A percentile compares a stretch with the other conserved stretches of the same genome.
Conservation (phyloP, 2,797 vertebrate species). For the Melanotaenia nigrans region DNA sequence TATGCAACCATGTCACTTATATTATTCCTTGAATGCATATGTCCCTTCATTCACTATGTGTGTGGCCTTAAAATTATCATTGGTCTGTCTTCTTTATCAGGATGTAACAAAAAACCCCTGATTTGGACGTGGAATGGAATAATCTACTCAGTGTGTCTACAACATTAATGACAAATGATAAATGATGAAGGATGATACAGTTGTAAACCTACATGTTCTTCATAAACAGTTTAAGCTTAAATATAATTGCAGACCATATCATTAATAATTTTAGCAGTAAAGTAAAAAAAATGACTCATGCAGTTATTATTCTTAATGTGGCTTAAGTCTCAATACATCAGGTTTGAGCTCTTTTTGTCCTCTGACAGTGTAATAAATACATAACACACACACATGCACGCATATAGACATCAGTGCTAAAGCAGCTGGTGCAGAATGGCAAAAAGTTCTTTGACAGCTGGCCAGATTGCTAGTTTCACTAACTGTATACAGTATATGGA, state of each 20-base stretch:
- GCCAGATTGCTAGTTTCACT: constrained; percentile 41
- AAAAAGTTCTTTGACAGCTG: constrained; percentile 56
- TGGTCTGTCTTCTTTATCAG: constrained; percentile 24
- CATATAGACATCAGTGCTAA: neutral
- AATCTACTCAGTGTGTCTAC: neutral
- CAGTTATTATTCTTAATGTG: neutral
- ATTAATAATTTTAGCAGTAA: neutral
- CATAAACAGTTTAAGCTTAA: neutral
- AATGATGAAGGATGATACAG: constrained; percentile 1
- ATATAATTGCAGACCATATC: neutral
- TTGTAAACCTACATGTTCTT: neutral
- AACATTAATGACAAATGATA: neutral
- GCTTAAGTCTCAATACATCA: neutral
- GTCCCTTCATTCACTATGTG: constrained; percentile 34
- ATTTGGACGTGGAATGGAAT: neutral
- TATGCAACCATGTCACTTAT: constrained; percentile 36
- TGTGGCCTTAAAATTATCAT: constrained; percentile 51
- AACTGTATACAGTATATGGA: constrained; percentile 24
- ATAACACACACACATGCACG: neutral
- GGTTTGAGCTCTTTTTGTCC: neutral
- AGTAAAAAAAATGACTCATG: neutral
- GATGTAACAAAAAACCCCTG: neutral
- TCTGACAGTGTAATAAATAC: neutral
- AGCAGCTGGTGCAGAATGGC: neutral
- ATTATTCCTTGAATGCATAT: constrained; percentile 56